Percentiles rank a stretch among this genome's conserved stretches.
These are phyloP conservation scores for Paraescarpia echinospica DNA, from an alignment of 1,140 invertebrate genomes.

Conservation along the genomic window DNA sequence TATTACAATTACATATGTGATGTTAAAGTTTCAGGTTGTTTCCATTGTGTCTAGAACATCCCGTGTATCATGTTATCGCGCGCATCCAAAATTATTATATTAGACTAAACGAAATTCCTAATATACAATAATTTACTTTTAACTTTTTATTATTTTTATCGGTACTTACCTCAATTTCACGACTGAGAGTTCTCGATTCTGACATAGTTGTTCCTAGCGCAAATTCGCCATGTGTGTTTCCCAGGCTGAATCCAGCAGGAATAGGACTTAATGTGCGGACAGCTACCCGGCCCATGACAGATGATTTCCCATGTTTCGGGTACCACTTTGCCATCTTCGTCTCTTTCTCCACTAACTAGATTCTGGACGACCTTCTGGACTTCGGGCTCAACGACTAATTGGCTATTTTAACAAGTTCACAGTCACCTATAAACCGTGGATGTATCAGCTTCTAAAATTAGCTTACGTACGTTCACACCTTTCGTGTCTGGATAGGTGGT, in stretches of 20 bases:
- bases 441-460: neutral
- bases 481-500: neutral
- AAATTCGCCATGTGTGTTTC: neutral
- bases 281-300: neutral
- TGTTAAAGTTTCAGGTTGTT: neutral
- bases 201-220: neutral
- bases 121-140: too few relatives aligned
- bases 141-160: too few relatives aligned
- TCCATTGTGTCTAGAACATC: neutral
- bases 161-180: neutral
- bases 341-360: neutral
- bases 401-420: neutral
- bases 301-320: neutral
- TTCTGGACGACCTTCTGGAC: neutral
- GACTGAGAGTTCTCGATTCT: neutral
- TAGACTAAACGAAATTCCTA: too few relatives aligned
- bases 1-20: neutral
- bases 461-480: neutral
- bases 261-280: neutral
- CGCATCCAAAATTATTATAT: too few relatives aligned
- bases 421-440: neutral
- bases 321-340: neutral
- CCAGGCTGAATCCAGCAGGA: neutral
- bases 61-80: too few relatives aligned
- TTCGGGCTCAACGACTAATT: neutral